Percentiles rank a stretch among this genome's conserved stretches.
These are phyloP conservation scores for Gadus macrocephalus DNA, from an alignment of 2,113 vertebrate genomes.

Conservation along the genomic window DNA sequence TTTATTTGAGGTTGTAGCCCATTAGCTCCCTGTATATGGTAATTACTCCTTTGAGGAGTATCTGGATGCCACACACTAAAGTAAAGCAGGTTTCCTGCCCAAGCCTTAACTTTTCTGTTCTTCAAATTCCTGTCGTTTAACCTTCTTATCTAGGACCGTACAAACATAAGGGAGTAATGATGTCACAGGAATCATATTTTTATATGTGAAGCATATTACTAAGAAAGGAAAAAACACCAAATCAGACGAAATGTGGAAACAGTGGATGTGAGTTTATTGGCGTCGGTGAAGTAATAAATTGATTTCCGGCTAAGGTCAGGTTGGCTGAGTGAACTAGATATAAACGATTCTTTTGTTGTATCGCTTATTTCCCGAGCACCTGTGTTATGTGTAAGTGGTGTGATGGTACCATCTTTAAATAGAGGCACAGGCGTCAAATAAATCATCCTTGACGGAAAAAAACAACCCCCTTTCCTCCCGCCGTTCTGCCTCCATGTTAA, in stretches of 20 bases:
- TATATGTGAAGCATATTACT: slow-evolving; percentile 35
- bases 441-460: slow-evolving; percentile 37
- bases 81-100: slow-evolving; percentile 17
- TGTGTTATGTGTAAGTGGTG: slow-evolving; percentile 43
- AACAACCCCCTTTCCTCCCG: neutral
- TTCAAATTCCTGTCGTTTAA: slow-evolving; percentile 3
- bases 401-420: slow-evolving; percentile 41
- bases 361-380: slow-evolving; percentile 30
- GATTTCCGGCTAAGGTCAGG: neutral
- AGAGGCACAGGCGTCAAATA: slow-evolving; percentile 44
- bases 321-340: slow-evolving; percentile 23
- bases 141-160: neutral
- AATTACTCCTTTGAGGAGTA: slow-evolving; percentile 19
- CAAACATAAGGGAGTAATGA: slow-evolving; percentile 18
- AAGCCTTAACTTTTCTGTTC: slow-evolving; percentile 39
- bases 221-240: slow-evolving; percentile 8
- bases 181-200: slow-evolving; percentile 43
- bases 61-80: slow-evolving; percentile 6
- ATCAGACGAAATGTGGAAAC: neutral
- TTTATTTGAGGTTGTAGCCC: slow-evolving; percentile 30
- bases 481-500: no score
- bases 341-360: slow-evolving; percentile 22
- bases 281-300: no score
- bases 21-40: slow-evolving; percentile 1
- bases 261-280: neutral